Evolutionary conservation across 2,888 invertebrate genomes (phyloP), one percentile per base, ranked within the genome.

Genomic region (Candidula unifasciata): DNA sequence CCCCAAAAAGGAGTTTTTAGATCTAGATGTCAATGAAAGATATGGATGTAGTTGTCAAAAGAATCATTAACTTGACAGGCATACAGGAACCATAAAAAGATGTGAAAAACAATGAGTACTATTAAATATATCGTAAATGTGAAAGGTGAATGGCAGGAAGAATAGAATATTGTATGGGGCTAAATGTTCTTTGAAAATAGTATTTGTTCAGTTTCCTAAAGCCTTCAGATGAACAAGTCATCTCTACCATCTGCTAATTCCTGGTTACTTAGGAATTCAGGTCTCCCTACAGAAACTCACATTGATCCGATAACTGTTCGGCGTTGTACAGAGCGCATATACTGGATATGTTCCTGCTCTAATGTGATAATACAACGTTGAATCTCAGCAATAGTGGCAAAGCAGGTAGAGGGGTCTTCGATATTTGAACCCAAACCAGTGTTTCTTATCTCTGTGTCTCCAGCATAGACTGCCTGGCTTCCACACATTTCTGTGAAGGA

Each of bases 251-350:
- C 44, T 44, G 44, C n/a, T 24, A 60, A 21, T 21, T 18, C 21
- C 5, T 21, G 10, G 60, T 24, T 16, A n/a, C 21, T n/a, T 5
- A 60, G 1, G 6, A 24, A 24, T 21, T 24, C n/a, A 6, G 24
- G 18, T n/a, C 21, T 24, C 60, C 10, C n/a, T n/a, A 60, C 18
- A 60, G 44, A 0, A 21, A 74, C 96, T 95, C 93, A 96, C 96
- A 97, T 96, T 95, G 97, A 97, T 92, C 97, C 97, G 91, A 97
- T 96, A 94, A 96, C 96, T 80, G 97, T 96, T 92, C 97, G 96
- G n/a, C 96, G 95, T 44, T 96, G 96, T 88, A 97, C 95, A 89
- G 96, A 96, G 89, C 97, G 95, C 89, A 96, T 95, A 93, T 97
- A 96, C 89, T 96, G 96, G 89, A 96, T 95, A 94, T 97, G 97